phyloP scores from a whole-genome alignment of 2,888 invertebrate species.

The Dolomedes plantarius region DNA sequence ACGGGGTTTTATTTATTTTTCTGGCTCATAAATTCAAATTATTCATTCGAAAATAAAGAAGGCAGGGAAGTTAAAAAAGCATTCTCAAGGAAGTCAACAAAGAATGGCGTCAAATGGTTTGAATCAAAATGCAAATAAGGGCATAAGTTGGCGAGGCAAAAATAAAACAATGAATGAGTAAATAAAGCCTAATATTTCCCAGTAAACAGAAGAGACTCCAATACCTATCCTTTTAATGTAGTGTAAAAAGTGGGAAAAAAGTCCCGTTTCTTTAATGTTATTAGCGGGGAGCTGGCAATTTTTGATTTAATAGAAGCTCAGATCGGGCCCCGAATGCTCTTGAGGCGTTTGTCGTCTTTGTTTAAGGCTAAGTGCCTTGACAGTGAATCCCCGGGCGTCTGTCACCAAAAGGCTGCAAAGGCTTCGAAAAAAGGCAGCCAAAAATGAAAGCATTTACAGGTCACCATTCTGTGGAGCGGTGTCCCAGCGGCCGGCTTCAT shows the following conservation, averaged over 20 bases:
- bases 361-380: slow-evolving; percentile 68
- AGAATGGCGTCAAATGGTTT: slow-evolving; percentile 63
- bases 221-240: slow-evolving; percentile 51
- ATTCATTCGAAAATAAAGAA: slow-evolving; percentile 28
- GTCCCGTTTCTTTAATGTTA: slow-evolving; percentile 69
- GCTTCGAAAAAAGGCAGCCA: slow-evolving; percentile 46
- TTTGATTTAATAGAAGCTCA: slow-evolving; percentile 70
- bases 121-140: slow-evolving; percentile 71
- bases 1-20: slow-evolving; percentile 57
- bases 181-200: slow-evolving; percentile 71
- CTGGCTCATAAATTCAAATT: slow-evolving; percentile 45
- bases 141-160: slow-evolving; percentile 44
- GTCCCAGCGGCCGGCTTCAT: slow-evolving; percentile 66
- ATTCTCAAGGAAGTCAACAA: slow-evolving; percentile 56
- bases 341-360: slow-evolving; percentile 65
- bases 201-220: slow-evolving; percentile 59
- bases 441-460: slow-evolving; percentile 71
- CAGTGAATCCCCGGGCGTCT: slow-evolving; percentile 62
- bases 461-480: slow-evolving; percentile 39
- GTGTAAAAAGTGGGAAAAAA: slow-evolving; percentile 39
- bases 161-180: slow-evolving; percentile 62
- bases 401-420: slow-evolving; percentile 61
- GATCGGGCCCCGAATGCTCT: slow-evolving; percentile 49
- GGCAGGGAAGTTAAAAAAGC: neutral
- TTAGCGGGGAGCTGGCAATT: slow-evolving; percentile 65